Percentiles rank a stretch among this genome's conserved stretches.
These are phyloP conservation scores for Antrozous pallidus DNA, from an alignment of 2,797 vertebrate species.

Conservation along the genomic window DNA sequence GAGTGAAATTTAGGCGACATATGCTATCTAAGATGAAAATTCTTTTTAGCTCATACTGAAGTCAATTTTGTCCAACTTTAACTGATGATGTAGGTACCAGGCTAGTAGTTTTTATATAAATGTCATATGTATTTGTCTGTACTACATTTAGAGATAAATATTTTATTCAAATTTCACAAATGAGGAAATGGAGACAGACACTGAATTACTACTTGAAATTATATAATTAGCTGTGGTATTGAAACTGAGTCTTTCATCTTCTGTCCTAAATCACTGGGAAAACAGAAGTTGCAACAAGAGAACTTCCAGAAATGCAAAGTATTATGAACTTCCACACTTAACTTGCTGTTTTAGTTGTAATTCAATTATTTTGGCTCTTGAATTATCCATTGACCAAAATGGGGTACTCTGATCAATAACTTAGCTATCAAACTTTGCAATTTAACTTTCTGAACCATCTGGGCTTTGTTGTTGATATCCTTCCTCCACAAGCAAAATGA, in stretches of 20 bases:
- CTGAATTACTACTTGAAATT: neutral
- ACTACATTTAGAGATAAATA: neutral
- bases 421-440: neutral
- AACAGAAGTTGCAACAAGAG: neutral
- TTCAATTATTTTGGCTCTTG: neutral
- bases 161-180: constrained; percentile 26
- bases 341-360: neutral
- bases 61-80: neutral
- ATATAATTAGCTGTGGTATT: neutral
- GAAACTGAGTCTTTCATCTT: neutral
- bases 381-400: neutral
- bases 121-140: neutral
- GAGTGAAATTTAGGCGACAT: neutral
- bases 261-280: neutral
- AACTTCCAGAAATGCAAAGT: neutral
- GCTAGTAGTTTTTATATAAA: neutral
- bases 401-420: neutral
- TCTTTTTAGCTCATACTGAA: neutral
- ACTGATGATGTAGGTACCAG: neutral
- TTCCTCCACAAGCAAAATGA: neutral
- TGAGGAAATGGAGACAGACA: neutral
- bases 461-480: neutral
- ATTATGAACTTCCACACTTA: neutral
- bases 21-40: neutral
- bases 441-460: neutral